Evolutionary conservation across 2,113 vertebrate genomes (phyloP), one percentile per base, ranked within the genome.

Genomic region (Cynopterus brachyotis): DNA sequence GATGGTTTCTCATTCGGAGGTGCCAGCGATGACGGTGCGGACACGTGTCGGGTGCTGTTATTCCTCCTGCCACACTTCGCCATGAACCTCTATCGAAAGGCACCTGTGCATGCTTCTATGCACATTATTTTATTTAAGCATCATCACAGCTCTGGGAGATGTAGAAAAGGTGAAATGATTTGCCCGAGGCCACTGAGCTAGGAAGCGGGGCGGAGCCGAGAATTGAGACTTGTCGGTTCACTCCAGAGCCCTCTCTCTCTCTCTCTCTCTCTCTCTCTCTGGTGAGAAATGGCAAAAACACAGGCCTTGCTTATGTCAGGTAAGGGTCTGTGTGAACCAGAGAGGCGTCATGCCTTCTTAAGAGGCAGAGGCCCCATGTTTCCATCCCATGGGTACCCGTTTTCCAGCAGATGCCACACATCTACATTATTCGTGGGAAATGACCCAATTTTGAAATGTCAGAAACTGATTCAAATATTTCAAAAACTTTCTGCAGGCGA

Each of bases 361-460:
- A 0, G 4, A 24, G 42, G 11, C 50, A 2, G 50, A 1, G 50
- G 40, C 60, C 40, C 57, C 2, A 0, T 5, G 13, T 4, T 12
- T 24, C 30, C 30, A 10, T 26, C 66, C 55, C 28, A 0, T 1
- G 17, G 28, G 28, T 0, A 2, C 37, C 6, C 4, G 22, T 19
- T n/a, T 79, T 19, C 55, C 2, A 2, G 32, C 12, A 35, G 64
- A 19, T 8, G 15, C 53, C 30, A 8, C 9, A 0, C 0, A 3
- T 73, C 45, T 20, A 30, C 13, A 20, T 40, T 2, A 12, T 9
- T 62, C 47, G 6, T 35, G 89, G 40, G 67, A 60, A 26, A 20
- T 3, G 67, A 17, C 76, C 15, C 59, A n/a, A 9, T n/a, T 69
- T 22, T 30, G 47, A 53, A 50, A n/a, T 32, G 7, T 50, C 53